phyloP scores from a whole-genome alignment of 2,888 invertebrate species.

The Brassicogethes aeneus region DNA sequence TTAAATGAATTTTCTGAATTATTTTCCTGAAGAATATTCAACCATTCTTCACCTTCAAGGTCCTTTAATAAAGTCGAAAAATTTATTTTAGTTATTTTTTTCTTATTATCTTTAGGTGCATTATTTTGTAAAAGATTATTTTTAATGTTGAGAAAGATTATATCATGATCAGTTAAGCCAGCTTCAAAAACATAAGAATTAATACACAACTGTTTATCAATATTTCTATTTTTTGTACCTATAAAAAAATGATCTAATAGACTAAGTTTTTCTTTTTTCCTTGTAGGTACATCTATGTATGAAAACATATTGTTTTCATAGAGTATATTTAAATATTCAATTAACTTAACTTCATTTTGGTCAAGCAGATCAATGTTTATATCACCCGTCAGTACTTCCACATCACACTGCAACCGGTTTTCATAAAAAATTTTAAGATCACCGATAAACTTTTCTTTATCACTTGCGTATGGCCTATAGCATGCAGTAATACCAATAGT shows the following conservation, averaged over 20 bases:
- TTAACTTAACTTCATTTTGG: not conserved
- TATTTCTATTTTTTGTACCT: not conserved
- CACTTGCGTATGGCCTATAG: slow-evolving; percentile 1
- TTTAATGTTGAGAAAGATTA: slow-evolving; percentile 1
- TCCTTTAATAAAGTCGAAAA: not conserved
- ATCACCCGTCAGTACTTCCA: not conserved
- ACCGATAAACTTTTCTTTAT: not conserved
- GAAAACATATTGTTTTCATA: not conserved
- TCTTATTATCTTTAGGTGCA: not conserved
- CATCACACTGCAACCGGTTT: not conserved
- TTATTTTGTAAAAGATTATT: not conserved
- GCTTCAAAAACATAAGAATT: slow-evolving; percentile 1
- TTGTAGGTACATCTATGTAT: slow-evolving; percentile 1
- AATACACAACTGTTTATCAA: not conserved
- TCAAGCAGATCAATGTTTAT: not conserved
- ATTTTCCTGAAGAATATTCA: not conserved
- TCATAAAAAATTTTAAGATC: not conserved
- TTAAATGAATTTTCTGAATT: not conserved
- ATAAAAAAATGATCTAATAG: slow-evolving; percentile 1
- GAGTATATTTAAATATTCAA: not conserved
- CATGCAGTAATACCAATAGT: slow-evolving; percentile 1
- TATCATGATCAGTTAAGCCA: not conserved
- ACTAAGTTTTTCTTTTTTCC: not conserved
- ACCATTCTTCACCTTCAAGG: not conserved
- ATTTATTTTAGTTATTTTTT: not conserved